Percentiles rank a stretch among this genome's conserved stretches.
Conservation (phyloP, 2,797 vertebrate genomes). For the Myotis vivesi region DNA sequence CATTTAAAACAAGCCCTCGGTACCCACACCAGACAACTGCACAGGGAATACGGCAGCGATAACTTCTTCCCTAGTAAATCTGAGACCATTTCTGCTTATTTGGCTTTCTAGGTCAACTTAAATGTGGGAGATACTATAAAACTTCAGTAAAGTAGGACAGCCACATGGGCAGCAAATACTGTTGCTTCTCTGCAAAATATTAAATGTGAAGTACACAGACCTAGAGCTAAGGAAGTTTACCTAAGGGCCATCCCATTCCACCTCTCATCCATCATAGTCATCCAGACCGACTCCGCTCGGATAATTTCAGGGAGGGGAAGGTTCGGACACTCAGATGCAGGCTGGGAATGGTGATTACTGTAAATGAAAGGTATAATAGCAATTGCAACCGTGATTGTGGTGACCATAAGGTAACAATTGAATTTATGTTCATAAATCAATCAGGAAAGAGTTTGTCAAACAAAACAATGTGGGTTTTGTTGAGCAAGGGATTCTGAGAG, state of each 20-base stretch:
- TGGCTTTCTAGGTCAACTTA: background rate
- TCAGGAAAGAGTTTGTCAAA: conserved; percentile 10
- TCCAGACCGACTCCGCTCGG: background rate
- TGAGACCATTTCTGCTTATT: background rate
- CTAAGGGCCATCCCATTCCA: background rate
- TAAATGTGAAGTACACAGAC: background rate
- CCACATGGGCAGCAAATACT: background rate
- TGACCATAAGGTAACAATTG: conserved; percentile 47
- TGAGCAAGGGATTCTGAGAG: background rate
- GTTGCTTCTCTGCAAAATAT: background rate
- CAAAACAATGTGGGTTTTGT: conserved; percentile 19
- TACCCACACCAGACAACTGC: background rate
- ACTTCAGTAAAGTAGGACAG: background rate
- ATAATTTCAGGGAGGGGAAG: background rate
- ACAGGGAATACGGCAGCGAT: background rate
- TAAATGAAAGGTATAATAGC: background rate
- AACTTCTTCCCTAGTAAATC: background rate
- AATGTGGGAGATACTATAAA: background rate
- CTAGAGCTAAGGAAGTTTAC: background rate
- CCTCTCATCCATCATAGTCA: background rate
- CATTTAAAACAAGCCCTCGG: background rate
- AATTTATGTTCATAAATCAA: conserved; percentile 37
- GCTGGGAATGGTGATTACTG: background rate
- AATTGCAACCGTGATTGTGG: background rate
- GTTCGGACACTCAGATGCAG: background rate